Conservation (phyloP, 2,113 vertebrate species). For the Cyphomyrus discorhynchus region DNA sequence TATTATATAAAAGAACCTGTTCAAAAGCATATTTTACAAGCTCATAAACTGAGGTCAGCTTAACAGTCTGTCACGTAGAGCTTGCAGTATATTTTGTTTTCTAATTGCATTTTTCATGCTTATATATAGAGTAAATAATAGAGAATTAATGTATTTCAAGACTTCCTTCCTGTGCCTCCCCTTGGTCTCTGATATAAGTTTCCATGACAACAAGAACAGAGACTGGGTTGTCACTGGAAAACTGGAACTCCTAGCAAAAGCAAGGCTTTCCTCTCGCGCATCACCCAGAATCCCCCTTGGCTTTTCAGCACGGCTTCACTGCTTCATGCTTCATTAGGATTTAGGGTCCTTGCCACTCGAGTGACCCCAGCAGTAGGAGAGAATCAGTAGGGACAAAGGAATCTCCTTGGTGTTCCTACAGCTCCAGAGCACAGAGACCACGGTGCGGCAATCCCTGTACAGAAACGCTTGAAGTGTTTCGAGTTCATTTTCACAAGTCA, state of each 20-base stretch:
- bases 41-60: background rate
- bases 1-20: background rate
- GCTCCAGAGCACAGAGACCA: background rate
- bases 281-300: conserved; percentile 11
- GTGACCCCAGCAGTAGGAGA: background rate
- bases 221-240: conserved; percentile 42
- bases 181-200: conserved; percentile 44
- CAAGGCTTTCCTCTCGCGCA: conserved; percentile 31
- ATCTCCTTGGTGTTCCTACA: background rate
- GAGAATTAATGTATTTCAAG: conserved; percentile 35
- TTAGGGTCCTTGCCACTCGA: background rate
- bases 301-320: background rate
- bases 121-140: conserved; percentile 29
- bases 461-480: background rate
- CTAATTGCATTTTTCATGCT: background rate
- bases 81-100: background rate
- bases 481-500: background rate
- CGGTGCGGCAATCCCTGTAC: background rate
- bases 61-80: background rate
- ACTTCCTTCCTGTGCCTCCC: conserved; percentile 30
- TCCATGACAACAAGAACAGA: conserved; percentile 55
- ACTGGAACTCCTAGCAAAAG: conserved; percentile 26
- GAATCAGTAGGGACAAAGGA: background rate
- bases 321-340: background rate
- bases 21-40: background rate